Base-by-base conservation (phyloP, 2,113 vertebrate species). In the Otolemur garnettii region DNA sequence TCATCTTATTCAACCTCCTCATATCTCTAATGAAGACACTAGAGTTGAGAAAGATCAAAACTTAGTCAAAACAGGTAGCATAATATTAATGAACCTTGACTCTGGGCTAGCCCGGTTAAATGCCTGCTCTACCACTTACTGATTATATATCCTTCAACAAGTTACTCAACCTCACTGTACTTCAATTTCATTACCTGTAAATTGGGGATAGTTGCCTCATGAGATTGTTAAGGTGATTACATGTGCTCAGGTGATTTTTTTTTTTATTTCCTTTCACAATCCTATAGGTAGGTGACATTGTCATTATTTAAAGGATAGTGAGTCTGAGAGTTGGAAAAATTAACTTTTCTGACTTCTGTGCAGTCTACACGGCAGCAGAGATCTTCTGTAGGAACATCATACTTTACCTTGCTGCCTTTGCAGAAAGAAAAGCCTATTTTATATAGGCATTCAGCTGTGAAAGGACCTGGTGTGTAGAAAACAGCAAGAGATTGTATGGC, bases 361-460 rank as follows among this genome's bases (percentile, higher is more conserved):
- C 24, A 45, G 22, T 84, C 21, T 8, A 88, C 13, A 62, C 87
- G 11, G 64, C 45, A 80, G 75, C 38, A 95, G 50, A 69, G 21
- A 66, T 81, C 53, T 96, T 79, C 42, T 91, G 10, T 74, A 77
- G 28, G 38, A 91, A 88, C 64, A 33, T 88, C n/a, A 72, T 35
- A n/a, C 42, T 42, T 33, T 71, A 89, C 64, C 13, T 91, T 79
- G 88, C 38, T 55, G 22, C 64, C 35, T 87, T 83, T 77, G 50
- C 83, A 89, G 79, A 89, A 91, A 35, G 60, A 95, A 21, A 53
- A 57, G 55, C 42, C 28, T 50, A 50, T 50, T 62, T 77, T 72
- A 60, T 38, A 33, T 28, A 75, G 21, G 42, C 71, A 50, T 50
- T 90, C 64, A 42, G 53, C 35, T 79, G 3, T 87, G 80, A 90